A percentile compares a stretch with the other conserved stretches of the same genome.
These are phyloP conservation scores for Zygogramma bicolorata DNA, from an alignment of 2,888 invertebrate genomes.

Conservation along the genomic window DNA sequence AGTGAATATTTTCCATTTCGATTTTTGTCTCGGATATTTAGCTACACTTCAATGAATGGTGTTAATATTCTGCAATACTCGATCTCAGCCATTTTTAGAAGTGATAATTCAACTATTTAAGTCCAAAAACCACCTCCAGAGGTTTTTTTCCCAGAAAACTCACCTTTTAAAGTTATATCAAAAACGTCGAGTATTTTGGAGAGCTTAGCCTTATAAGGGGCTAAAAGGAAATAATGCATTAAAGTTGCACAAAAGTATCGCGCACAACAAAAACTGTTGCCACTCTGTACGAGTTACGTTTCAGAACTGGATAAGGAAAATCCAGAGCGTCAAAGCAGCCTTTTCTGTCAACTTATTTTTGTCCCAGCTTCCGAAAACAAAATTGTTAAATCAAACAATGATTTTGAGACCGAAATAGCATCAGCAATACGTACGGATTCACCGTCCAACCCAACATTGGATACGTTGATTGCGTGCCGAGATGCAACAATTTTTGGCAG, in stretches of 20 bases:
- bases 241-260: conserved; percentile 22
- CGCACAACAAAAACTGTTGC: background rate
- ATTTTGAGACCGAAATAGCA: conserved; percentile 27
- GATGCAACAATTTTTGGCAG: background rate
- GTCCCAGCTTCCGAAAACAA: conserved; percentile 36
- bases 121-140: too few relatives aligned
- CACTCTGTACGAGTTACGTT: background rate
- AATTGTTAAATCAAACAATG: conserved; percentile 27
- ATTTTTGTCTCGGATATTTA: too few relatives aligned
- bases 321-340: background rate
- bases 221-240: conserved; percentile 38
- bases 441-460: background rate
- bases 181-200: conserved; percentile 34
- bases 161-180: conserved; percentile 40
- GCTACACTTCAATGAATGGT: too few relatives aligned
- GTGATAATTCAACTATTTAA: too few relatives aligned
- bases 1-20: too few relatives aligned
- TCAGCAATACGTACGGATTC: conserved; percentile 12
- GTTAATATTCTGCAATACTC: too few relatives aligned
- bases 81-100: too few relatives aligned
- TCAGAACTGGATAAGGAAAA: background rate
- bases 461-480: background rate
- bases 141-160: background rate
- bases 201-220: conserved; percentile 34
- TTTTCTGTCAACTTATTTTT: conserved; percentile 28